A percentile compares a stretch with the other conserved stretches of the same genome.
phyloP scores from a whole-genome alignment of 1,140 invertebrate species.

The Neelides sp. region DNA sequence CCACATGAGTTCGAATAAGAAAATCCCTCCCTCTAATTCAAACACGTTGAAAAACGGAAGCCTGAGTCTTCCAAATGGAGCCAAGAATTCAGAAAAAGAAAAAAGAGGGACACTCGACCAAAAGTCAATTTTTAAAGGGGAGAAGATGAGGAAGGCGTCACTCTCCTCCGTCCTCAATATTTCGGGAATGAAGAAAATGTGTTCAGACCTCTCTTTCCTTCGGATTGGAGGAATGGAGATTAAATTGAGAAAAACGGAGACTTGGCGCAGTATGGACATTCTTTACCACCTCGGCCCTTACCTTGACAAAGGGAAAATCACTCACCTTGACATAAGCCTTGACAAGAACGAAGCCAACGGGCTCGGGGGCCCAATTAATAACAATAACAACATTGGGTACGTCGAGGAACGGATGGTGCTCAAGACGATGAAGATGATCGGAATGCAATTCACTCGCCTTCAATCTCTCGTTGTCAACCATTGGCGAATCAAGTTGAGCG shows the following conservation, averaged over 20 bases:
- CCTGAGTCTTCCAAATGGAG: slow-evolving; percentile 9
- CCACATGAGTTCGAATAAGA: slow-evolving; percentile 24
- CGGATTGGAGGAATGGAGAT: slow-evolving; percentile 25
- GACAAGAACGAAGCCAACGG: slow-evolving; percentile 20
- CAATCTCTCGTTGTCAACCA: slow-evolving; percentile 23
- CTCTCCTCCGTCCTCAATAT: not conserved
- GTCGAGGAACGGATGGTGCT: slow-evolving; percentile 21
- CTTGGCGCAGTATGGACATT: slow-evolving; percentile 21
- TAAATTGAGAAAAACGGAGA: slow-evolving; percentile 20
- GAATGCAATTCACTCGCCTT: slow-evolving; percentile 17
- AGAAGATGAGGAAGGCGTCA: slow-evolving; percentile 2
- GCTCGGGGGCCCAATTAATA: no score
- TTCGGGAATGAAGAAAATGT: not conserved
- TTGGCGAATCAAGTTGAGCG: slow-evolving; percentile 19
- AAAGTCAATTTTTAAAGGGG: slow-evolving; percentile 3
- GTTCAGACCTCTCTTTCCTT: slow-evolving; percentile 16
- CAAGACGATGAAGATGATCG: slow-evolving; percentile 22
- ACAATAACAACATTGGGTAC: not conserved
- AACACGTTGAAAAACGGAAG: slow-evolving; percentile 6
- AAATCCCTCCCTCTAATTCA: slow-evolving; percentile 11
- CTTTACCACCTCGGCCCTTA: slow-evolving; percentile 15
- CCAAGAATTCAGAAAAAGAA: slow-evolving; percentile 11
- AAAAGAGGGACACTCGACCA: slow-evolving; percentile 4
- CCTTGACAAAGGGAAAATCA: slow-evolving; percentile 27
- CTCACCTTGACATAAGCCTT: slow-evolving; percentile 25